phyloP scores from a whole-genome alignment of 1,140 invertebrate genomes.

The Formica selysi region DNA sequence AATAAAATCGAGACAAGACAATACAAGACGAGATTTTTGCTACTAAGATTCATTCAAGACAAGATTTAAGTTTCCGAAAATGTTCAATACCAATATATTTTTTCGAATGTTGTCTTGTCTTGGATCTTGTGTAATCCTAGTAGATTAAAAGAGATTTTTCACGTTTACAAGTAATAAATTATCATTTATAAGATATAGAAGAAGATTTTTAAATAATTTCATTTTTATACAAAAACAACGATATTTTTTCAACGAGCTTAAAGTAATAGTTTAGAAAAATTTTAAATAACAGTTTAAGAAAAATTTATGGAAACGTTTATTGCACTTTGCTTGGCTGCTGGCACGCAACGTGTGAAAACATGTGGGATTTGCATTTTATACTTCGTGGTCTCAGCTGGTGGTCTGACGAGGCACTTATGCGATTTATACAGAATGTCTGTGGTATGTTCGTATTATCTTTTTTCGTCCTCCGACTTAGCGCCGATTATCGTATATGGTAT shows the following conservation, averaged over 20 bases:
- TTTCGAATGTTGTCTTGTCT: no score
- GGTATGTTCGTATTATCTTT: background rate
- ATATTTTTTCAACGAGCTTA: background rate
- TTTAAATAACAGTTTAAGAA: background rate
- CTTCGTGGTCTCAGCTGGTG: conserved; percentile 21
- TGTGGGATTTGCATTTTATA: conserved; percentile 43
- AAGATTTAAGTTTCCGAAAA: no score
- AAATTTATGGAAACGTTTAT: background rate
- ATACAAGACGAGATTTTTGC: no score
- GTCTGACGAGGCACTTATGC: conserved; percentile 10
- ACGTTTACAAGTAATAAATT: background rate
- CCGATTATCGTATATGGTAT: background rate
- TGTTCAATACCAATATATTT: no score
- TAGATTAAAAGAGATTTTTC: no score
- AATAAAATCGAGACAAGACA: no score
- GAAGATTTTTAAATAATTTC: background rate
- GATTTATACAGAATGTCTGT: conserved; percentile 43
- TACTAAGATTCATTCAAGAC: no score
- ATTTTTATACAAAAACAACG: background rate
- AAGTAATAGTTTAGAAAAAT: background rate
- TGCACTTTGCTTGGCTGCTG: background rate
- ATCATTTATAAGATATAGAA: background rate
- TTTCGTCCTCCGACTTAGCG: background rate
- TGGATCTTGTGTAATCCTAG: no score
- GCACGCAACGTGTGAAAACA: conserved; percentile 1